Base-by-base conservation (phyloP, 2,888 invertebrate genomes). In the Hirtodrosophila alboralis region DNA sequence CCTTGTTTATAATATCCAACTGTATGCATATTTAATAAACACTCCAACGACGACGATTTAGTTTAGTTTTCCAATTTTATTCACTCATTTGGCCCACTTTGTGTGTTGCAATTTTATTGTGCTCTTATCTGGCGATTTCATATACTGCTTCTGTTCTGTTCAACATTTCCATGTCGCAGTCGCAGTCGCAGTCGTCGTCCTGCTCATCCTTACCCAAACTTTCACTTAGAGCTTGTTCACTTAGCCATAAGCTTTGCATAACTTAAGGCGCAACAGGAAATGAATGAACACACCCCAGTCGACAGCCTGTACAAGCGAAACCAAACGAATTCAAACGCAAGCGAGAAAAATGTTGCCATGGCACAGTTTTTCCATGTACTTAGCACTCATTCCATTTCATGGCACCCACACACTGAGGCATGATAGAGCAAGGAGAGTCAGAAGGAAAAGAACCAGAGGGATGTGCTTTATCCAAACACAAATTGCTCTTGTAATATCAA, bases 221-320 rank as follows among this genome's bases (percentile, higher is more conserved):
- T n/a, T n/a, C 51, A 40, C 58, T 63, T 51, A 41, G 41, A n/a
- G 62, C 71, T 65, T 75, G 68, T 72, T 75, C 73, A 62, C 61
- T 79, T 79, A 49, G 79, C 73, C 74, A 75, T 63, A 75, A 59
- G 76, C 79, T 75, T 74, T 80, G 74, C 80, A 77, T 80, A 77
- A 74, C 80, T 80, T 67, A 57, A 63, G 77, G 80, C 80, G 70
- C 80, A 76, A 79, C 80, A 76, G 74, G 77, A 76, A 79, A 71
- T 63, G 57, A 80, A 75, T 69, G 70, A 73, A 75, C 76, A 79
- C 71, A 59, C 78, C 64, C 51, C 75, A 47, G 34, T 23, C 59
- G 57, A 62, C 62, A 51, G 51, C 41, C 59, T 45, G 61, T 51
- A 34, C 62, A 75, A 53, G 60, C 63, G 63, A 48, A 71, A 57